Evolutionary conservation across 2,888 invertebrate species (phyloP).

Genomic region (Lepeophtheirus nordmannii): DNA sequence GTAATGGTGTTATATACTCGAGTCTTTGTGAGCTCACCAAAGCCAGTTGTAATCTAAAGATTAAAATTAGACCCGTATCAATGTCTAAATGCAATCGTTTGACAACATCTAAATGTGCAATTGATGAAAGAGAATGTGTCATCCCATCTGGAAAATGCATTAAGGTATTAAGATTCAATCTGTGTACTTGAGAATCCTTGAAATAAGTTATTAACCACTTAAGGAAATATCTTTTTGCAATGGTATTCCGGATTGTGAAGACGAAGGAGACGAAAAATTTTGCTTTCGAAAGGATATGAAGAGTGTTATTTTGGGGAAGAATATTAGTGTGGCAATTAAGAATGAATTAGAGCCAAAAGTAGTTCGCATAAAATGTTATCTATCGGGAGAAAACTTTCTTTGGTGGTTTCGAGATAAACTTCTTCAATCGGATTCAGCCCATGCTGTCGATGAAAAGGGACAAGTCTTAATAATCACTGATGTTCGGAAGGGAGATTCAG

Average conservation of each 20-base stretch:
- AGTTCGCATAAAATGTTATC: neutral
- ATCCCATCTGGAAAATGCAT: neutral
- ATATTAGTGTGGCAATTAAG: neutral
- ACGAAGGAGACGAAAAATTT: conserved; percentile 9
- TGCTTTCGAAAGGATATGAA: conserved; percentile 1
- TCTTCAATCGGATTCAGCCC: neutral
- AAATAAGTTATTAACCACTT: neutral
- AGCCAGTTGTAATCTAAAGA: neutral
- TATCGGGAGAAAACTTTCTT: neutral
- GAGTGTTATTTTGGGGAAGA: neutral
- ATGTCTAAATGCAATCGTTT: neutral
- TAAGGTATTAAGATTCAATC: neutral
- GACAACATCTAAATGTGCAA: neutral
- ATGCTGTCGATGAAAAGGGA: neutral
- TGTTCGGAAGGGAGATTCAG: neutral
- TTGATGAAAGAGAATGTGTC: neutral
- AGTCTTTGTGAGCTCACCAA: neutral
- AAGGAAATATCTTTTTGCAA: neutral
- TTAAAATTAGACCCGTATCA: neutral
- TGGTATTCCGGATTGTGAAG: conserved; percentile 13
- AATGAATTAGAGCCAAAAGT: neutral
- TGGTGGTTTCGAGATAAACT: neutral
- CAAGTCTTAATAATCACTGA: neutral
- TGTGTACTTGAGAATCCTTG: neutral
- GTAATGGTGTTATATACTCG: neutral